Evolutionary conservation across 2,888 invertebrate genomes (phyloP).

Genomic region (Limnephilus rhombicus): DNA sequence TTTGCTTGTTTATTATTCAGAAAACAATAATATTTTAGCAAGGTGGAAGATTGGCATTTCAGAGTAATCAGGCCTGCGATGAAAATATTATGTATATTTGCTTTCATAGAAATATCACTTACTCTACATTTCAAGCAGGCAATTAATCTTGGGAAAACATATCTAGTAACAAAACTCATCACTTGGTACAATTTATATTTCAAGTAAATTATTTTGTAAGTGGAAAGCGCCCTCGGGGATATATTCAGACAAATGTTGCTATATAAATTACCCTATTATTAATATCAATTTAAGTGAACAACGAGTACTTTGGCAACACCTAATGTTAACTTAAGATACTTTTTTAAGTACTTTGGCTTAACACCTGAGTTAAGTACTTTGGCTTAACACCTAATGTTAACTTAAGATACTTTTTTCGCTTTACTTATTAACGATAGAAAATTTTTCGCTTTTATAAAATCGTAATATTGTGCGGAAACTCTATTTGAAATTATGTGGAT

Average conservation of each 20-base stretch:
- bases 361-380: no score
- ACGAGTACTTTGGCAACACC: background rate
- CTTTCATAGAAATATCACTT: conserved; percentile 23
- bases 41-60: background rate
- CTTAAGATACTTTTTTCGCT: background rate
- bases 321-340: background rate
- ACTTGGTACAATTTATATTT: background rate
- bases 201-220: background rate
- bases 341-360: no score
- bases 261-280: background rate
- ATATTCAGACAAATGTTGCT: background rate
- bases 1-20: background rate
- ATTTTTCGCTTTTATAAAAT: background rate
- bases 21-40: background rate
- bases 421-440: background rate
- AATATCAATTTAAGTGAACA: background rate
- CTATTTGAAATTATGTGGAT: background rate
- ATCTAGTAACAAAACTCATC: background rate
- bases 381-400: background rate
- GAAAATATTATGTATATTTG: background rate
- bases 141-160: conserved; percentile 20
- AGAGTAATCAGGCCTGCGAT: conserved; percentile 12
- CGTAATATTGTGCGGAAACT: background rate
- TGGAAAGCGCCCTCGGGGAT: background rate
- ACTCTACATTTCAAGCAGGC: conserved; percentile 8